A percentile compares a stretch with the other conserved stretches of the same genome.
Evolutionary conservation across 2,113 vertebrate genomes (phyloP).

Genomic region (Centropus unirufus): DNA sequence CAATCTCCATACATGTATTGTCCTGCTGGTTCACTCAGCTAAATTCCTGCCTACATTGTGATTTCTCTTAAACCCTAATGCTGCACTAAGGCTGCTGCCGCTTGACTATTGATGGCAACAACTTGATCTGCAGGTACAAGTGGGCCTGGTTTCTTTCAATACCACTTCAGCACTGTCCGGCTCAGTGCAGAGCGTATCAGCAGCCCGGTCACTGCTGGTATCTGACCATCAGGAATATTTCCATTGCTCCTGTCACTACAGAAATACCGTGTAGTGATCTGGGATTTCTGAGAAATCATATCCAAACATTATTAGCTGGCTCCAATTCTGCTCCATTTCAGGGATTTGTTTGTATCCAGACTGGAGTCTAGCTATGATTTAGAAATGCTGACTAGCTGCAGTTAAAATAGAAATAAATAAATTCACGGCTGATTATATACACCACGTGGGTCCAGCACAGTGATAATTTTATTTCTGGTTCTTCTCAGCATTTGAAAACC

Average conservation of each 20-base stretch:
- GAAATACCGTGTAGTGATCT: not conserved
- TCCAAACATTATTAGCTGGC: not conserved
- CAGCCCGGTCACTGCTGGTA: not conserved
- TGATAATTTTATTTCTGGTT: slow-evolving; percentile 24
- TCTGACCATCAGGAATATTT: not conserved
- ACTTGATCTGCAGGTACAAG: not conserved
- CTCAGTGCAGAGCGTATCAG: not conserved
- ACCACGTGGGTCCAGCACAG: not conserved
- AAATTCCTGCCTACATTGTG: not conserved
- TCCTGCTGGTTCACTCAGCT: not conserved
- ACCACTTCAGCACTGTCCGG: not conserved
- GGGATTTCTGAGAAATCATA: not conserved
- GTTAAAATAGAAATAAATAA: slow-evolving; percentile 26
- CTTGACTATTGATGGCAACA: not conserved
- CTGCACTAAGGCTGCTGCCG: not conserved
- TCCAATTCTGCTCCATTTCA: not conserved
- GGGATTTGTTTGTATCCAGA: not conserved
- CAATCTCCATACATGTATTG: not conserved
- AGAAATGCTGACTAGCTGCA: slow-evolving; percentile 16
- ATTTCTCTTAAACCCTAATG: slow-evolving; percentile 4
- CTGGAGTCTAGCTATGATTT: not conserved
- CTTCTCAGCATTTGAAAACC: not conserved
- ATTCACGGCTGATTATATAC: not conserved
- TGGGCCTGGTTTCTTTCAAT: not conserved
- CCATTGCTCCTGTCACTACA: not conserved